These are phyloP conservation scores for Melinaea menophilus DNA, from an alignment of 2,888 invertebrate genomes.

Conservation along the genomic window DNA sequence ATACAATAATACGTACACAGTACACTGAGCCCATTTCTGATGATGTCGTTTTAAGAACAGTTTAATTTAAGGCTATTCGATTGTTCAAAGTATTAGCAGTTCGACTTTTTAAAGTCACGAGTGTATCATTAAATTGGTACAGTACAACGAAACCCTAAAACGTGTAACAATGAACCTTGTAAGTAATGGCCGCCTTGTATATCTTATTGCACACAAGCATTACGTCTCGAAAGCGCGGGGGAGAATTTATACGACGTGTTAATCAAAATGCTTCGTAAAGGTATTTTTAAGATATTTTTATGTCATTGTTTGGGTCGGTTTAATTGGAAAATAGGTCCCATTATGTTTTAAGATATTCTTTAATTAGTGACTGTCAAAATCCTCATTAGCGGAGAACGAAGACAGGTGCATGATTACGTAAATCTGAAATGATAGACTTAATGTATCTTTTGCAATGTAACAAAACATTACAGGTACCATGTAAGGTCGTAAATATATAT, in stretches of 20 bases:
- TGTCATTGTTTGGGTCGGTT: background rate
- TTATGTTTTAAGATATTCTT: background rate
- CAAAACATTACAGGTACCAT: no score
- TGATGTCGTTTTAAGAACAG: no score
- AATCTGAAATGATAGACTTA: no score
- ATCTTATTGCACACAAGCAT: conserved; percentile 14
- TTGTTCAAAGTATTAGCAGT: no score
- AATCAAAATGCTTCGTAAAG: conserved; percentile 21
- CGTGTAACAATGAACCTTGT: conserved; percentile 23
- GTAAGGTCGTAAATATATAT: no score
- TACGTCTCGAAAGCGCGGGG: conserved; percentile 12
- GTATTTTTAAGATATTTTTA: conserved; percentile 6
- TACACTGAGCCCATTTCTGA: no score
- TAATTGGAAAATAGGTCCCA: background rate
- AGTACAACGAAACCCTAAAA: conserved; percentile 7
- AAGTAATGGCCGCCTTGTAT: conserved; percentile 18
- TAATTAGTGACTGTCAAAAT: conserved; percentile 2
- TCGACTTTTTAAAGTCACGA: no score
- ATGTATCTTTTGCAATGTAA: no score
- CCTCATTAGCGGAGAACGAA: background rate
- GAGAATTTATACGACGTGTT: conserved; percentile 24
- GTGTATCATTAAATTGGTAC: background rate
- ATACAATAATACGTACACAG: no score
- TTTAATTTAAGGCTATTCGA: no score
- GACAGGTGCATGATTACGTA: no score